Percentiles rank a stretch among this genome's conserved stretches.
Conservation (phyloP, 2,888 invertebrate genomes). For the Drosophila nr. fundita region DNA sequence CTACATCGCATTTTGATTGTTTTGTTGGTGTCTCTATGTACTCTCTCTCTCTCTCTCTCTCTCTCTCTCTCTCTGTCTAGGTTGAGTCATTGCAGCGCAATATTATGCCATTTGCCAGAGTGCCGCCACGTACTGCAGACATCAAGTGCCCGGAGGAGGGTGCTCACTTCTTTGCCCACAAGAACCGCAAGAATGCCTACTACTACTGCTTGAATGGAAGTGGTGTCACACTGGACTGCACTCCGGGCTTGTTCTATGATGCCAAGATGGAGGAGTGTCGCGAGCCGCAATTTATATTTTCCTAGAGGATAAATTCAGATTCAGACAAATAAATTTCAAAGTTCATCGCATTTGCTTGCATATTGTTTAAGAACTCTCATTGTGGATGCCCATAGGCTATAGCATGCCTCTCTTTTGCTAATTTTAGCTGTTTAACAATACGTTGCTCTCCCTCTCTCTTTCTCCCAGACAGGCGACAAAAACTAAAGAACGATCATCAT, state of each 20-base stretch:
- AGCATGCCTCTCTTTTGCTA: conserved; percentile 42
- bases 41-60: background rate
- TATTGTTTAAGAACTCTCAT: conserved; percentile 38
- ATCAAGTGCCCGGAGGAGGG: conserved; percentile 80
- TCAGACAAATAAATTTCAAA: conserved; percentile 50
- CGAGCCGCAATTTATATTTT: conserved; percentile 59
- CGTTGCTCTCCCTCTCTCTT: conserved; percentile 15
- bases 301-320: conserved; percentile 28
- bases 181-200: conserved; percentile 67
- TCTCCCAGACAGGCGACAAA: conserved; percentile 50
- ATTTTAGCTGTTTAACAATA: conserved; percentile 46
- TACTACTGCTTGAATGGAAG: conserved; percentile 81
- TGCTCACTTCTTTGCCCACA: conserved; percentile 72
- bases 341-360: conserved; percentile 52
- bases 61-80: conserved; percentile 42
- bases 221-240: conserved; percentile 81
- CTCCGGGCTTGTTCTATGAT: conserved; percentile 82
- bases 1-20: background rate
- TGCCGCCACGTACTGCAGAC: conserved; percentile 77
- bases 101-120: conserved; percentile 70
- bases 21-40: background rate
- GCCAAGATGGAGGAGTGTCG: conserved; percentile 72
- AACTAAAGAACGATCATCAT: conserved; percentile 3
- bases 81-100: conserved; percentile 70
- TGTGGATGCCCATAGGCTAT: conserved; percentile 15